Evolutionary conservation across 2,797 vertebrate species (phyloP).

Genomic region (Enteromius anoplus): DNA sequence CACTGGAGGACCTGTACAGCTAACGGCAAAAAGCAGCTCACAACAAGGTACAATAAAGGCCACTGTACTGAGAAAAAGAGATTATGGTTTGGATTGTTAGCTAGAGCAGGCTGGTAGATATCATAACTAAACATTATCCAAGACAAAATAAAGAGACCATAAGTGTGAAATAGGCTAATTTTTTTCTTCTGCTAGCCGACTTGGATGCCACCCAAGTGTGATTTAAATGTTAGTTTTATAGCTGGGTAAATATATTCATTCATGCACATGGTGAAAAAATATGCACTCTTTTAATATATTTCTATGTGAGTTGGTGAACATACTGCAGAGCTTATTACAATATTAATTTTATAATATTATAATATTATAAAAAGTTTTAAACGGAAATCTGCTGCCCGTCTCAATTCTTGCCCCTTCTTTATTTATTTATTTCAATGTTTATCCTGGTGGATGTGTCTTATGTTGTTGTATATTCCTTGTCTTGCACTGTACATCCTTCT

Average conservation of each 20-base stretch:
- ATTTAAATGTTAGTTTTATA: background rate
- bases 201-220: background rate
- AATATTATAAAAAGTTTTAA: too few species aligned
- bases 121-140: background rate
- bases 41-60: background rate
- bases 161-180: background rate
- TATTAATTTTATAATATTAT: too few species aligned
- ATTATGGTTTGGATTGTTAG: background rate
- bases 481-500: too few species aligned
- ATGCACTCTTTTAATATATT: background rate
- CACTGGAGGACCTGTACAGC: background rate
- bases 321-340: background rate
- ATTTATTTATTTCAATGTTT: too few species aligned
- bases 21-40: constrained; percentile 1
- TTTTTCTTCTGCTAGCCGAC: background rate
- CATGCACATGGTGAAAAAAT: background rate
- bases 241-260: background rate
- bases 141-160: background rate
- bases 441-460: too few species aligned
- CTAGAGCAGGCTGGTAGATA: background rate
- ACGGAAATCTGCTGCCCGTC: too few species aligned
- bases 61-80: background rate
- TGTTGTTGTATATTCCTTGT: too few species aligned
- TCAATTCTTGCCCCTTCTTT: too few species aligned
- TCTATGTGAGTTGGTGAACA: background rate